Conservation (phyloP, 2,888 invertebrate species). For the Dusona sp. region DNA sequence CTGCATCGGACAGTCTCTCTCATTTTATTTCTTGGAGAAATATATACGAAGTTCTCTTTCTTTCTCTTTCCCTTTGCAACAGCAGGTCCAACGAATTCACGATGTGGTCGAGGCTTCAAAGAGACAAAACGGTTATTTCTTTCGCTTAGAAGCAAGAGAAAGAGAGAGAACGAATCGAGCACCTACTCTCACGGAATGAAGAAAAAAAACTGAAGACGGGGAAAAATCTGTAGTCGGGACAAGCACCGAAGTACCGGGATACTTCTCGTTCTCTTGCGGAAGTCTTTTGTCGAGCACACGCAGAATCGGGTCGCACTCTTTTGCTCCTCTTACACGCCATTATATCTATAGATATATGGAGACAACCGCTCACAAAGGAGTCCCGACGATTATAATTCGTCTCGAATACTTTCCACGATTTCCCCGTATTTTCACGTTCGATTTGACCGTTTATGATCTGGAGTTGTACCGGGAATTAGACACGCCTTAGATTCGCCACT, state of each 20-base stretch:
- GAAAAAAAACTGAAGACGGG: conserved; percentile 54
- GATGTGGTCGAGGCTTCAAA: conserved; percentile 67
- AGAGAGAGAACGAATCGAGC: conserved; percentile 28
- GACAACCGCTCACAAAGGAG: conserved; percentile 38
- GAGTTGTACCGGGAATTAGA: conserved; percentile 44
- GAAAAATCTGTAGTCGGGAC: conserved; percentile 42
- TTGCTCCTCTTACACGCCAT: conserved; percentile 10
- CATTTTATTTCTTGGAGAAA: conserved; percentile 23
- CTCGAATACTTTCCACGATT: conserved; percentile 70
- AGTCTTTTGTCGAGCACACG: conserved; percentile 67
- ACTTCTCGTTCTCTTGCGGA: conserved; percentile 65
- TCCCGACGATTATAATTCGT: conserved; percentile 68
- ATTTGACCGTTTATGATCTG: conserved; percentile 60
- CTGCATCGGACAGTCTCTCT: conserved; percentile 43
- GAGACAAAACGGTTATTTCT: conserved; percentile 63
- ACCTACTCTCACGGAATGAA: conserved; percentile 62
- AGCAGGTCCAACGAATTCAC: conserved; percentile 61
- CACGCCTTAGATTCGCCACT: conserved; percentile 65
- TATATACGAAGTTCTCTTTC: conserved; percentile 57
- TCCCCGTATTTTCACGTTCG: conserved; percentile 70
- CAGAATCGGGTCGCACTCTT: conserved; percentile 47
- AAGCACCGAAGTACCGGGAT: conserved; percentile 26
- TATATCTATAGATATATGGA: not conserved
- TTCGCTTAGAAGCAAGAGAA: conserved; percentile 11
- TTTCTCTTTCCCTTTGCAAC: conserved; percentile 17